A percentile compares a stretch with the other conserved stretches of the same genome.
phyloP scores from a whole-genome alignment of 2,797 vertebrate species.

The Austrolebias charrua region DNA sequence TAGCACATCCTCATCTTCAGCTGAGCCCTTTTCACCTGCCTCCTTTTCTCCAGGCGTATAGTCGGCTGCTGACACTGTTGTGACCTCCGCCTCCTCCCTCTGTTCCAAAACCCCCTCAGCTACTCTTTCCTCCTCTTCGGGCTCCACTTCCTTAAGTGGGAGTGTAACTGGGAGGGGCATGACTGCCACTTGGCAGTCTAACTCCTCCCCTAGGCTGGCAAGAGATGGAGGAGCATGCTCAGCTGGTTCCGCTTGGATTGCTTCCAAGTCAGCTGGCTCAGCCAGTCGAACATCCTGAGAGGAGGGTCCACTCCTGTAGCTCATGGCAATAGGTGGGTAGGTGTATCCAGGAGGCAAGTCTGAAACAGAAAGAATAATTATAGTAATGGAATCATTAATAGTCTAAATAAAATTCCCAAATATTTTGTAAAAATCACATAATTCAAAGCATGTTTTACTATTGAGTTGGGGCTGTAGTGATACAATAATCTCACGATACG shows the following conservation, averaged over 20 bases:
- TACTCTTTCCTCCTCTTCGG: constrained; percentile 50
- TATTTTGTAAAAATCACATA: background rate
- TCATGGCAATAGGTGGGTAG: constrained; percentile 80
- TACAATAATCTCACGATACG: no score
- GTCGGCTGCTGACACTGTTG: constrained; percentile 50
- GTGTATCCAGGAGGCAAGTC: constrained; percentile 88
- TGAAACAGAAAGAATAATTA: constrained; percentile 53
- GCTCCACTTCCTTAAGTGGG: constrained; percentile 60
- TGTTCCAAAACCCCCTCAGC: constrained; percentile 51
- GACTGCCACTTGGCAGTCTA: constrained; percentile 72
- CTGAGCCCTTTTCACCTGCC: constrained; percentile 48
- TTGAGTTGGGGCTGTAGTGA: no score
- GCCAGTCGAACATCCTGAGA: constrained; percentile 80
- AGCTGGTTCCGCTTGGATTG: constrained; percentile 85
- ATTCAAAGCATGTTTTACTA: background rate
- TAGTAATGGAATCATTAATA: constrained; percentile 3
- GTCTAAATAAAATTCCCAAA: background rate
- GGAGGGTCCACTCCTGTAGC: constrained; percentile 82
- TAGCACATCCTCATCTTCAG: constrained; percentile 64
- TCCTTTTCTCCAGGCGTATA: constrained; percentile 63
- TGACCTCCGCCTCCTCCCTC: constrained; percentile 56
- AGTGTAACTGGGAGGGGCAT: constrained; percentile 69
- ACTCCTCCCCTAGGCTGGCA: constrained; percentile 74
- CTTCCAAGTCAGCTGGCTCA: constrained; percentile 85
- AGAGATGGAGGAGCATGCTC: constrained; percentile 85